Evolutionary conservation across 2,888 invertebrate species (phyloP).

Genomic region (Seira musarum): DNA sequence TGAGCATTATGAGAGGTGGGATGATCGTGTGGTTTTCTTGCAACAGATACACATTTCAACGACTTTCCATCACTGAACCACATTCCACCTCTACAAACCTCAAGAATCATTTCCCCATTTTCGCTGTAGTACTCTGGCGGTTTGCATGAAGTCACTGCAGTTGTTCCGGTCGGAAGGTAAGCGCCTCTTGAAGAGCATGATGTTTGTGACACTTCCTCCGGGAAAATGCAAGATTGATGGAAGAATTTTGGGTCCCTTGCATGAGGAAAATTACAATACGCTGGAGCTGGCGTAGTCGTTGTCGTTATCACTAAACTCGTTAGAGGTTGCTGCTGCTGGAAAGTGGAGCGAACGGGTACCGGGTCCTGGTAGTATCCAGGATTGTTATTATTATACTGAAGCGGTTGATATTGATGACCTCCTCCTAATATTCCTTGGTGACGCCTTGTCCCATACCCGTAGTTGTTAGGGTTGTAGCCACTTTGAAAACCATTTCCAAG

Average conservation of each 20-base stretch:
- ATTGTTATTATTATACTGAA: too few species aligned
- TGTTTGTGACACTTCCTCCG: not conserved
- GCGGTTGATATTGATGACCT: not conserved
- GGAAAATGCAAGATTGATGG: constrained; percentile 36
- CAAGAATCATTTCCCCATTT: constrained; percentile 4
- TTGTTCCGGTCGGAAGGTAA: constrained; percentile 32
- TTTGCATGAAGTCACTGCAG: constrained; percentile 37
- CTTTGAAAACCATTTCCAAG: too few species aligned
- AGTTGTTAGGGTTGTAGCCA: too few species aligned
- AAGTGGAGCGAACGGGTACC: not conserved
- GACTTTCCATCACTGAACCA: constrained; percentile 43
- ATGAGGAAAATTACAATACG: constrained; percentile 9
- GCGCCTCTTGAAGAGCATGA: constrained; percentile 21
- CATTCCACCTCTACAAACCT: constrained; percentile 44
- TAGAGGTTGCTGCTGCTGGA: not conserved
- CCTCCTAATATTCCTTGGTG: not conserved
- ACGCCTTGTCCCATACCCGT: not conserved
- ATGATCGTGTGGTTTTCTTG: not conserved
- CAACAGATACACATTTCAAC: constrained; percentile 23
- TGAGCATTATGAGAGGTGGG: not conserved
- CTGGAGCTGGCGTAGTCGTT: not conserved
- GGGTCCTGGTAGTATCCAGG: constrained; percentile 12
- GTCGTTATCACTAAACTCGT: too few species aligned
- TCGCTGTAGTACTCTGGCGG: constrained; percentile 39
- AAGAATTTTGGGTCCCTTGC: constrained; percentile 24